phyloP scores from a whole-genome alignment of 2,797 vertebrate species.

The Macropus fuliginosus region DNA sequence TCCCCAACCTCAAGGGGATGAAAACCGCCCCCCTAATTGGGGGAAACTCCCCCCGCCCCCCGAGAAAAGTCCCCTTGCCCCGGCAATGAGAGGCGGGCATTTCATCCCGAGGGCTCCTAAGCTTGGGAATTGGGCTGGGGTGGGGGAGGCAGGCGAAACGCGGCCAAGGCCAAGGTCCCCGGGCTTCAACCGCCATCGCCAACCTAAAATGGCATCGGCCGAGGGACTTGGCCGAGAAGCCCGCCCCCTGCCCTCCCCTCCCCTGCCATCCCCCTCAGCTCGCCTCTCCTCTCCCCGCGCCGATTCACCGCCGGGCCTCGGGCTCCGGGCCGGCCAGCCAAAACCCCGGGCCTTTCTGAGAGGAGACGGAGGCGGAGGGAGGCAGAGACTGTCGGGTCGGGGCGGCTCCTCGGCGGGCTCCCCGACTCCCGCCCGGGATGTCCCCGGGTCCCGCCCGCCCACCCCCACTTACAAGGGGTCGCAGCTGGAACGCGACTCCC shows the following conservation, averaged over 20 bases:
- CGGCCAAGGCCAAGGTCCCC: slow-evolving; percentile 21
- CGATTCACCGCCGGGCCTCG: neutral
- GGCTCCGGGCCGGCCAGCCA: slow-evolving; percentile 32
- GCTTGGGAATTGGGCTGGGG: neutral
- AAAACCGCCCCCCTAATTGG: neutral
- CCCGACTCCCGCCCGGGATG: slow-evolving; percentile 25
- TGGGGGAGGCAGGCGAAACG: neutral
- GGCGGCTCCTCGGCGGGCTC: neutral
- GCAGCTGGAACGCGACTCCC: neutral
- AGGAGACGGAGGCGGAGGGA: neutral
- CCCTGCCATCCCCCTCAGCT: neutral
- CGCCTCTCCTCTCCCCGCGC: neutral
- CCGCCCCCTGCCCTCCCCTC: slow-evolving; percentile 11
- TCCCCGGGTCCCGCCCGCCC: neutral
- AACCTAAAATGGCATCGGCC: slow-evolving; percentile 79
- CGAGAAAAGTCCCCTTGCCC: neutral
- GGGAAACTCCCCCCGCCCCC: neutral
- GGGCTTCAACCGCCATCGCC: slow-evolving; percentile 15
- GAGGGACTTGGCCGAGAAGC: slow-evolving; percentile 60
- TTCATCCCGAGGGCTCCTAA: neutral
- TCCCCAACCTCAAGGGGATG: slow-evolving; percentile 28
- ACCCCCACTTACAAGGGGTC: neutral
- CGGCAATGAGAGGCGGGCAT: neutral
- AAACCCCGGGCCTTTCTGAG: slow-evolving; percentile 76
- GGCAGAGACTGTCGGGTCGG: too few relatives aligned